Evolutionary conservation across 2,888 invertebrate species (phyloP).

Genomic region (Aphodius granarius): DNA sequence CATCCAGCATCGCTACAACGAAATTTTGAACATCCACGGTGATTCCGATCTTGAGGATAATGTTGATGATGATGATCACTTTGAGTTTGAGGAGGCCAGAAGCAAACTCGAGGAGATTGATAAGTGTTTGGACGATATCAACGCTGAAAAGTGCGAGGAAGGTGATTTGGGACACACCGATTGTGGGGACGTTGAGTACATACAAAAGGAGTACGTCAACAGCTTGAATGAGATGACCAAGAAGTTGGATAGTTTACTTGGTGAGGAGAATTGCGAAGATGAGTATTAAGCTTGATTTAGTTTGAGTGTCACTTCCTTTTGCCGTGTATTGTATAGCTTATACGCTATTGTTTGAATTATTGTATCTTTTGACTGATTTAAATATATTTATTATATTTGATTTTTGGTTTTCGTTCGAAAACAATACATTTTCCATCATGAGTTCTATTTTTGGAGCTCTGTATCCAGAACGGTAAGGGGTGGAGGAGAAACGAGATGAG

Average conservation of each 20-base stretch:
- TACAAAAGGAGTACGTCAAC: slow-evolving; percentile 4
- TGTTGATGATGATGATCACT: not conserved
- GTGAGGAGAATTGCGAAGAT: not conserved
- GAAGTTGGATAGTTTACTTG: not conserved
- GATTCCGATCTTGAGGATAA: not conserved
- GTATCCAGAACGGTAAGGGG: no score
- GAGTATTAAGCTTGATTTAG: not conserved
- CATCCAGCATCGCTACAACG: not conserved
- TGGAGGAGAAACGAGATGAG: not conserved
- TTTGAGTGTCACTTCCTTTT: not conserved
- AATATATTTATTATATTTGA: not conserved
- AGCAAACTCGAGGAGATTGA: not conserved
- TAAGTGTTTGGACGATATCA: slow-evolving; percentile 1
- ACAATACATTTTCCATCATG: not conserved
- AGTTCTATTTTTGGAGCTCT: no score
- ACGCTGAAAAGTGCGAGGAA: not conserved
- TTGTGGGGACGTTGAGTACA: not conserved
- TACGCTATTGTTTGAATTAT: not conserved
- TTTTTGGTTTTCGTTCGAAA: not conserved
- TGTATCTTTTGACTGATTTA: not conserved
- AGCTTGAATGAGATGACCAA: slow-evolving; percentile 10
- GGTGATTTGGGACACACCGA: not conserved
- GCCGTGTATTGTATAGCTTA: not conserved
- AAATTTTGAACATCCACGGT: slow-evolving; percentile 1
- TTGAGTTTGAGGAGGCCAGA: slow-evolving; percentile 4